Evolutionary conservation across 2,888 invertebrate genomes (phyloP), one percentile per base, ranked within the genome.

Genomic region (Perdita meconis): DNA sequence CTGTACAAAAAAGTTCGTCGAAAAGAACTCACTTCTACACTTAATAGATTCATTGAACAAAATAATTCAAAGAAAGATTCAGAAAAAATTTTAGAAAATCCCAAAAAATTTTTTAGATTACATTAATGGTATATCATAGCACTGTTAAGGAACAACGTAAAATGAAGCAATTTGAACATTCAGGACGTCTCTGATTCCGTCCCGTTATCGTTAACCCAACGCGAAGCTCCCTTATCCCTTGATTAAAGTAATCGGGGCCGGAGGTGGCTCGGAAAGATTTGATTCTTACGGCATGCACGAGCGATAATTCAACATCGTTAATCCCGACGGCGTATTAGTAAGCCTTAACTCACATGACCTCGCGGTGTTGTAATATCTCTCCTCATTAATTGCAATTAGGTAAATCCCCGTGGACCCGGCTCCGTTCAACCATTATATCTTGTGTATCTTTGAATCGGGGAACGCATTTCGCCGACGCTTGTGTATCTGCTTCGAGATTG

Each of bases 321-420:
- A 91, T 91, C 89, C 90, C 86, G 89, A 89, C 88, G 88, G 89
- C 90, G 87, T 90, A 90, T 91, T 91, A 90, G 89, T 91, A 90
- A 90, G 90, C 89, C 86, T 89, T 89, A 89, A 89, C 86, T 89
- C 87, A 74, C 83, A 81, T 84, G 86, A 89, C 87, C 90, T 85
- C 81, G 80, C 88, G 86, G 85, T 85, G 78, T 85, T 78, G 88
- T 88, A 89, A 89, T 92, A 91, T 91, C 90, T 91, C 87, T 86
- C 81, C 90, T 91, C 92, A 91, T 92, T 92, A 92, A 92, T 92
- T 92, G 91, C 91, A 92, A 92, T 92, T 92, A 92, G 90, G 90
- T 89, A 89, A 90, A 91, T 90, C 89, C 88, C 83, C 80, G 78
- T 80, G 83, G 81, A 74, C 73, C 82, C 65, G 77, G 68, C 70